These are phyloP conservation scores for Nasonia oneida DNA, from an alignment of 2,888 invertebrate genomes.

Conservation along the genomic window DNA sequence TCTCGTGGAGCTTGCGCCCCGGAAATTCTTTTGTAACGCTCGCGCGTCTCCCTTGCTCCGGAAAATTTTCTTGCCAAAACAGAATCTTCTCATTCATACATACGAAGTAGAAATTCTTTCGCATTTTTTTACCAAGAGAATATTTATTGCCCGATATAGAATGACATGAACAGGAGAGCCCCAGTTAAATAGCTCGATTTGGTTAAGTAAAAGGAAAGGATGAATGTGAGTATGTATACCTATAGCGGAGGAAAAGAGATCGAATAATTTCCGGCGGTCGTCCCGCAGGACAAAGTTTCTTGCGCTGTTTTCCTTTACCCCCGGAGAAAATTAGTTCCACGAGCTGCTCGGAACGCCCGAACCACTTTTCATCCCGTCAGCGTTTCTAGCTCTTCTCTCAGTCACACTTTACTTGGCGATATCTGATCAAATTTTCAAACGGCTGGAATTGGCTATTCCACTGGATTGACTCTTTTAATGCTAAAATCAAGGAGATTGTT, in stretches of 20 bases:
- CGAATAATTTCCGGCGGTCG: slow-evolving; percentile 38
- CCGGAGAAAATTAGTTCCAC: slow-evolving; percentile 51
- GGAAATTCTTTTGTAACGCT: slow-evolving; percentile 31
- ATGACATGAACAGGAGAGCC: background rate
- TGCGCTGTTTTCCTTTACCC: slow-evolving; percentile 52
- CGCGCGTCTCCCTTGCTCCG: background rate
- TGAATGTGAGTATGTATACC: background rate
- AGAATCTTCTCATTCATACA: slow-evolving; percentile 35
- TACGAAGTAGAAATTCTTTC: slow-evolving; percentile 39
- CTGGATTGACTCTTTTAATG: too few species aligned
- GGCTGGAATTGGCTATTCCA: too few species aligned
- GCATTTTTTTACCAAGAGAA: background rate
- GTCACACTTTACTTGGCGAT: slow-evolving; percentile 32
- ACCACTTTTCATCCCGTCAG: slow-evolving; percentile 49
- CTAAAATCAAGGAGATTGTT: too few species aligned
- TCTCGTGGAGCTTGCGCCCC: slow-evolving; percentile 22
- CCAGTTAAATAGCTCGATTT: slow-evolving; percentile 3
- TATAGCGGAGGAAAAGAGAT: slow-evolving; percentile 1
- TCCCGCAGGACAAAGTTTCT: slow-evolving; percentile 45
- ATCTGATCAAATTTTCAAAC: slow-evolving; percentile 49
- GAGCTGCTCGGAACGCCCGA: slow-evolving; percentile 37
- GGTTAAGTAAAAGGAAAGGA: background rate
- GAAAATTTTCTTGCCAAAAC: slow-evolving; percentile 32
- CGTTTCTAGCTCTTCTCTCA: slow-evolving; percentile 36
- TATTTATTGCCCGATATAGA: background rate